Conservation (phyloP, 2,113 vertebrate species). For the Salvelinus alpinus region DNA sequence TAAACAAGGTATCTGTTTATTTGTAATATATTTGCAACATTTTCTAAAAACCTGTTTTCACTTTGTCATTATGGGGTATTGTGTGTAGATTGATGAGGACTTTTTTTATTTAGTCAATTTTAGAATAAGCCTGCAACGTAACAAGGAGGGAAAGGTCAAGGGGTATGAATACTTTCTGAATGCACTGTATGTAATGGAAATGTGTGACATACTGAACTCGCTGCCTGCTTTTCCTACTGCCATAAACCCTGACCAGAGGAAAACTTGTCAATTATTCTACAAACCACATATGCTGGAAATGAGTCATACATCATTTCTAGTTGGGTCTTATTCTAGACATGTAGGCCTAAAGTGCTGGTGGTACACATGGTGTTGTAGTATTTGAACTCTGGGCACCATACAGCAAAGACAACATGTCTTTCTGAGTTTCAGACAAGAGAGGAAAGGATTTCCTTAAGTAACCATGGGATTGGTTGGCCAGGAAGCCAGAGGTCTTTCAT, state of each 20-base stretch:
- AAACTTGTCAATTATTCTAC: neutral
- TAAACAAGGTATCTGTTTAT: no score
- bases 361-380: neutral
- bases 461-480: conserved; percentile 7
- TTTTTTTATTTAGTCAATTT: no score
- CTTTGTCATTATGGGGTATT: no score
- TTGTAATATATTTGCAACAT: no score
- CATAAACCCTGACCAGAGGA: conserved; percentile 1
- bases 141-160: no score
- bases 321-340: neutral
- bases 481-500: neutral
- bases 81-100: no score
- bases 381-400: neutral
- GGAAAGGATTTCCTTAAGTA: conserved; percentile 3
- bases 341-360: neutral
- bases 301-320: no score
- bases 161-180: no score
- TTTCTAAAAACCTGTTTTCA: no score
- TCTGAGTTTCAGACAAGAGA: neutral
- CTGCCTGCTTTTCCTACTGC: neutral
- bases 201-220: neutral
- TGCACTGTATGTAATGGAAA: neutral
- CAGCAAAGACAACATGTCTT: conserved; percentile 9
- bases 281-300: neutral
- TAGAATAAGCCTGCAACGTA: no score